These are phyloP conservation scores for Bovichtus diacanthus DNA, from an alignment of 2,797 vertebrate genomes.

Conservation along the genomic window DNA sequence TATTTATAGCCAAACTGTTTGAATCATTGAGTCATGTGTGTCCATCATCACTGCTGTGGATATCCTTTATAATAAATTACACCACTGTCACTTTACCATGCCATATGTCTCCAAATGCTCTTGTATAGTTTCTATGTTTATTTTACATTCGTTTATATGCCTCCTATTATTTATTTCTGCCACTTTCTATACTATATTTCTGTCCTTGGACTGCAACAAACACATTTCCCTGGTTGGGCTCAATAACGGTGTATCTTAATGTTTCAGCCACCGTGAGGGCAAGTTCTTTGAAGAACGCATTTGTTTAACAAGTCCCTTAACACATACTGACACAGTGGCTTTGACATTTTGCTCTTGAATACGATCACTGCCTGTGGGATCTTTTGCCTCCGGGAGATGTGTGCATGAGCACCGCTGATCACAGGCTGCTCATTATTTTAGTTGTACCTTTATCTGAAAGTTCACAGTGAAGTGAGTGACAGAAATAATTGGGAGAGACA, in stretches of 20 bases:
- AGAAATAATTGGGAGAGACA: conserved; percentile 48
- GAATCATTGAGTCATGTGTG: conserved; percentile 54
- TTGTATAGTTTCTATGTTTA: too few species aligned
- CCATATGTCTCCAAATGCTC: too few species aligned
- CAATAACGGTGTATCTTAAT: neutral
- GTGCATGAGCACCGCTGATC: conserved; percentile 14
- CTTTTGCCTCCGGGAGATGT: conserved; percentile 26
- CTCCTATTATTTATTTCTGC: too few species aligned
- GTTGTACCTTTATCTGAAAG: conserved; percentile 29
- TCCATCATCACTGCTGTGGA: conserved; percentile 55
- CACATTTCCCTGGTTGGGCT: too few species aligned
- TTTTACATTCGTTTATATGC: too few species aligned
- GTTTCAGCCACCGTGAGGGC: neutral
- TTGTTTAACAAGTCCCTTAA: conserved; percentile 22
- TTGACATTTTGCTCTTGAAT: conserved; percentile 33
- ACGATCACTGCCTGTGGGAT: conserved; percentile 1
- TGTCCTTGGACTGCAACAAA: too few species aligned
- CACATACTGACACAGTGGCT: conserved; percentile 1
- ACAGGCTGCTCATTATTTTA: conserved; percentile 14
- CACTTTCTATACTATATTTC: too few species aligned
- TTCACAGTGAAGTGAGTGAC: conserved; percentile 4
- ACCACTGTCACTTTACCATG: too few species aligned
- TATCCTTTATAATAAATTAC: conserved; percentile 40
- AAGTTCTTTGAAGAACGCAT: conserved; percentile 8
- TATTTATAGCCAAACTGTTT: conserved; percentile 41